phyloP scores from a whole-genome alignment of 64 coral and sea anemone species.

The Stichodactyla helianthus region DNA sequence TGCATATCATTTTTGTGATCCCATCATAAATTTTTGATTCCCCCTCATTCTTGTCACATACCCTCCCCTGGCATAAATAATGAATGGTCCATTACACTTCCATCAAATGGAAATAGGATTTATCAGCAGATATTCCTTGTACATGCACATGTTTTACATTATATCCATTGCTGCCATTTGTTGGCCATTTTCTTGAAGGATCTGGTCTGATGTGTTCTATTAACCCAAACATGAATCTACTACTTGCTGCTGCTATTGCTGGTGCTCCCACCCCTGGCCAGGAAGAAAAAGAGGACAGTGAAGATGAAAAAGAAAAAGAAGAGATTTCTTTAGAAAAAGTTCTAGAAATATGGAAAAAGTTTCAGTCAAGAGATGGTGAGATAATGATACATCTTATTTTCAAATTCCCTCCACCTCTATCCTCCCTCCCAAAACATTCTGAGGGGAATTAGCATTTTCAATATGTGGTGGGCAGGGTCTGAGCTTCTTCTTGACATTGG shows the following conservation, averaged over 20 bases:
- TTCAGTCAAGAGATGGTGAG: constrained; percentile 32
- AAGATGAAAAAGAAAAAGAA: constrained; percentile 57
- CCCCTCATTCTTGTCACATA: too few relatives aligned
- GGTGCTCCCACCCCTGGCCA: constrained; percentile 46
- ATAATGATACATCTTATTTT: too few relatives aligned
- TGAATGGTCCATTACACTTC: too few relatives aligned
- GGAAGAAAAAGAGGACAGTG: constrained; percentile 40
- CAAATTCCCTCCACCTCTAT: not conserved
- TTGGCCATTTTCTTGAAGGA: constrained; percentile 1
- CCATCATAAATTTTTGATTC: too few relatives aligned
- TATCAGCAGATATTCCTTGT: too few relatives aligned
- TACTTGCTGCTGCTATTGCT: constrained; percentile 75
- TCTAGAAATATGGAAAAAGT: constrained; percentile 69
- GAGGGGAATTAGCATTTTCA: too few relatives aligned
- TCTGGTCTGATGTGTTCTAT: constrained; percentile 22
- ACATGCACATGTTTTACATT: too few relatives aligned
- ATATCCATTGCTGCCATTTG: not conserved
- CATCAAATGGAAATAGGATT: too few relatives aligned
- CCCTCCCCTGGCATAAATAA: too few relatives aligned
- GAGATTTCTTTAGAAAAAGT: constrained; percentile 54
- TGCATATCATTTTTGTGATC: too few relatives aligned
- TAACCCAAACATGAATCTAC: constrained; percentile 54
- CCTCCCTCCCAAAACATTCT: not conserved
- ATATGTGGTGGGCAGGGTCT: too few relatives aligned
- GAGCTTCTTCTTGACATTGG: too few relatives aligned